phyloP scores from a whole-genome alignment of 64 coral and sea anemone genomes.

The Dendrophyllia cribrosa region DNA sequence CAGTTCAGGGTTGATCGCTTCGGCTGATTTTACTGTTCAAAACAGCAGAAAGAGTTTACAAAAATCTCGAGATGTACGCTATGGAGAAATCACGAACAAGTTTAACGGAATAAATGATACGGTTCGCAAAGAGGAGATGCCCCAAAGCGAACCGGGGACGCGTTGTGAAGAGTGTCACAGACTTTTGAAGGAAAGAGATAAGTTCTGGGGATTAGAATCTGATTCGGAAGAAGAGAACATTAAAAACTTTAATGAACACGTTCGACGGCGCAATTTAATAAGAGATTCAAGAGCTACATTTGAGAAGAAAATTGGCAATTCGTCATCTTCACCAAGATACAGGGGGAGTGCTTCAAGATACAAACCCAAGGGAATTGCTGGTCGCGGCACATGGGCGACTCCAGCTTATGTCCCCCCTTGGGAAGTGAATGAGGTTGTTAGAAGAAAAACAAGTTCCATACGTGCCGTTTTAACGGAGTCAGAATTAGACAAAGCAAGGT shows the following conservation, averaged over 20 bases:
- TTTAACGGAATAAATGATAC: neutral
- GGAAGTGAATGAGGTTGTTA: neutral
- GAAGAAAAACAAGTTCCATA: neutral
- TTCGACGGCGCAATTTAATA: neutral
- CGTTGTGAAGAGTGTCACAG: conserved; percentile 22
- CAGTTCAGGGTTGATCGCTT: neutral
- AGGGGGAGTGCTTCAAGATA: neutral
- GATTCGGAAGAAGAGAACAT: conserved; percentile 28
- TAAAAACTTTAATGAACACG: neutral
- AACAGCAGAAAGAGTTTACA: neutral
- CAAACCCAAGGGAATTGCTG: neutral
- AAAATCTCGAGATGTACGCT: neutral
- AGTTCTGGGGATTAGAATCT: conserved; percentile 40
- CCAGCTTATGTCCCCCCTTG: conserved; percentile 15
- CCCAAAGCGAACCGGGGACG: neutral
- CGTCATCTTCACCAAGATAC: neutral
- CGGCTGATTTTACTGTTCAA: neutral
- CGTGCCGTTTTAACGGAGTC: neutral
- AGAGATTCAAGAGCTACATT: neutral
- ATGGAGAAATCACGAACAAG: neutral
- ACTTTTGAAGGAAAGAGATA: conserved; percentile 4
- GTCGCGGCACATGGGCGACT: conserved; percentile 11
- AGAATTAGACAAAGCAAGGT: conserved; percentile 7
- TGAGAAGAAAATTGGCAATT: neutral
- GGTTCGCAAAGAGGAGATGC: neutral